These are phyloP conservation scores for Lampris incognitus DNA, from an alignment of 2,113 vertebrate species.

Conservation along the genomic window DNA sequence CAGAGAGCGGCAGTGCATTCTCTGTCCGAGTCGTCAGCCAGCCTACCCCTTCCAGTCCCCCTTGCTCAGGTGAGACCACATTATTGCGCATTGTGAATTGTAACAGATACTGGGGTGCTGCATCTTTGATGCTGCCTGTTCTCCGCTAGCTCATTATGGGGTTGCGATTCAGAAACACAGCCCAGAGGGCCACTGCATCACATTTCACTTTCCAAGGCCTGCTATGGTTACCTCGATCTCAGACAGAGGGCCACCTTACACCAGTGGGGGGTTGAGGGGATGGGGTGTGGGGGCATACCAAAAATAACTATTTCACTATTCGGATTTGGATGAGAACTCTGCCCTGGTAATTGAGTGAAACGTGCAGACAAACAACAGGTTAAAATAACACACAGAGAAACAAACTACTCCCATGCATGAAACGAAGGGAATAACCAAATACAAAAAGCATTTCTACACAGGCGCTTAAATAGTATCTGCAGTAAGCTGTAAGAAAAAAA, in stretches of 20 bases:
- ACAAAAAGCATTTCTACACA: too few species aligned
- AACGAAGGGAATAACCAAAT: too few species aligned
- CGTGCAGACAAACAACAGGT: too few species aligned
- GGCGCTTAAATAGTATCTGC: too few species aligned
- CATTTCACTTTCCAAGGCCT: constrained; percentile 85
- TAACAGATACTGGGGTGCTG: constrained; percentile 77
- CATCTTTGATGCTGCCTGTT: constrained; percentile 78
- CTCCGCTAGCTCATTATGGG: constrained; percentile 77
- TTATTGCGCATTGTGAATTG: constrained; percentile 59
- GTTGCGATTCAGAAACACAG: constrained; percentile 82
- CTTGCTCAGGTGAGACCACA: constrained; percentile 52
- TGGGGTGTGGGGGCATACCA: constrained; percentile 23
- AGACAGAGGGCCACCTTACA: constrained; percentile 75
- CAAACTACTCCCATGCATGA: background rate
- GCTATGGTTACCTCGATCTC: constrained; percentile 83
- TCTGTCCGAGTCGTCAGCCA: background rate
- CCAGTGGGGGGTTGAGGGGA: background rate
- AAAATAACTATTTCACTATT: constrained; percentile 57
- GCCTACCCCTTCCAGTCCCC: constrained; percentile 18
- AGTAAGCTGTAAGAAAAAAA: too few species aligned
- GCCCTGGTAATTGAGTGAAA: constrained; percentile 1
- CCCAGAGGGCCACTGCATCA: constrained; percentile 69
- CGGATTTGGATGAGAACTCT: constrained; percentile 37
- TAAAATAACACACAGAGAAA: background rate
- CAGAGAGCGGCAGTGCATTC: constrained; percentile 24